Percentiles rank a stretch among this genome's conserved stretches.
phyloP scores from a whole-genome alignment of 2,797 vertebrate genomes.

The Cygnus olor region DNA sequence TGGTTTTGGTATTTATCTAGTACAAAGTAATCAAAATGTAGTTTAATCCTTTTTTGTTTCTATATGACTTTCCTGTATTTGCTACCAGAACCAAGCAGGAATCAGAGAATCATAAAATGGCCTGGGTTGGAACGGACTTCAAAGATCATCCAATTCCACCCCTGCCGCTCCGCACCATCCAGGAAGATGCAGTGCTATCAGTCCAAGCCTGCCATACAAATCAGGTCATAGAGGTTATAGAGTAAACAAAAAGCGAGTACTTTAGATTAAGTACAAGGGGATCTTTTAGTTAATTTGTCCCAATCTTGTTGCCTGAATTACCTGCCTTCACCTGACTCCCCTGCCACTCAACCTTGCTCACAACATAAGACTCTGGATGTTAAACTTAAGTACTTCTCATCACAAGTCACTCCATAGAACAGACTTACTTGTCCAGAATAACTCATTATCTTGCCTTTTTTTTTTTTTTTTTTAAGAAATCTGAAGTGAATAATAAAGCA shows the following conservation, averaged over 20 bases:
- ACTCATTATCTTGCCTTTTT: not conserved
- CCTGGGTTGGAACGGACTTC: too few species aligned
- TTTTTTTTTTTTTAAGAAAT: not conserved
- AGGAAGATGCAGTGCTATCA: not conserved
- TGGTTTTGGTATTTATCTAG: not conserved
- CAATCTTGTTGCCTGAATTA: not conserved
- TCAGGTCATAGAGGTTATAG: not conserved
- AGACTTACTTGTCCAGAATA: not conserved
- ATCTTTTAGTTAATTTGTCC: not conserved
- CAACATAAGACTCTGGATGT: not conserved
- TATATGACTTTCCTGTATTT: not conserved
- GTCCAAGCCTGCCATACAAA: not conserved
- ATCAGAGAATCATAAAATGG: too few species aligned
- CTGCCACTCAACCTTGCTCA: not conserved
- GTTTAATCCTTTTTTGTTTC: not conserved
- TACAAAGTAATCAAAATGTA: not conserved
- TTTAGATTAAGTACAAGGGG: not conserved
- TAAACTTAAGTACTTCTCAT: not conserved
- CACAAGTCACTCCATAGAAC: not conserved
- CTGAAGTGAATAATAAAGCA: not conserved
- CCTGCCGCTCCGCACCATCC: too few species aligned
- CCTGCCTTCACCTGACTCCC: not conserved
- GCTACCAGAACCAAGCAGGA: not conserved
- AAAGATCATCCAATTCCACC: too few species aligned
- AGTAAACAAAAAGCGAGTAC: not conserved